A percentile compares a stretch with the other conserved stretches of the same genome.
phyloP scores from a whole-genome alignment of 2,888 invertebrate species.

The Xanthia togata region DNA sequence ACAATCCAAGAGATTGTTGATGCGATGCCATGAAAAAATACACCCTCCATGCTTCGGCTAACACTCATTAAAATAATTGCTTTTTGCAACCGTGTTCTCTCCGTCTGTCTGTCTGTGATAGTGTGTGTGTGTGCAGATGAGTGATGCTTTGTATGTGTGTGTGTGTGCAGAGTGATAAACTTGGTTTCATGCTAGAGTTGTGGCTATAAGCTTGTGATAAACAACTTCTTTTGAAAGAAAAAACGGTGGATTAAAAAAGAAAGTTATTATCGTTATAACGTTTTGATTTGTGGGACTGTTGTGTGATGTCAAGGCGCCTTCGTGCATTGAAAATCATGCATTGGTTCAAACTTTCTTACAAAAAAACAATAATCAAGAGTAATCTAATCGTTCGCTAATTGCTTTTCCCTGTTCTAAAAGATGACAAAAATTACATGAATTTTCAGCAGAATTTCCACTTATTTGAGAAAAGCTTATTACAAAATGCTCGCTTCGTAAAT shows the following conservation, averaged over 20 bases:
- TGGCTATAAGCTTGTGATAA: constrained; percentile 48
- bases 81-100: constrained; percentile 78
- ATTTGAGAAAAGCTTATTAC: neutral
- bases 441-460: neutral
- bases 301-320: neutral
- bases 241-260: constrained; percentile 21
- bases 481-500: neutral
- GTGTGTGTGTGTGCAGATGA: constrained; percentile 37
- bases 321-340: neutral
- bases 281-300: constrained; percentile 23
- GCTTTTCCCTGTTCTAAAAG: neutral
- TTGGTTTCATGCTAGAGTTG: constrained; percentile 58
- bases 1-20: constrained; percentile 86
- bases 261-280: neutral
- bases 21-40: constrained; percentile 82
- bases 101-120: constrained; percentile 63
- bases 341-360: neutral
- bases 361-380: neutral
- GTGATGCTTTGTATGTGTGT: constrained; percentile 18
- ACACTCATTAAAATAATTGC: constrained; percentile 85
- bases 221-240: constrained; percentile 39
- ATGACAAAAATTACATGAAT: neutral
- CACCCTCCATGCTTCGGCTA: constrained; percentile 82
- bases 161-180: constrained; percentile 50
- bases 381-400: no score